phyloP scores from a whole-genome alignment of 2,888 invertebrate species.

The Pogonocherus hispidulus region DNA sequence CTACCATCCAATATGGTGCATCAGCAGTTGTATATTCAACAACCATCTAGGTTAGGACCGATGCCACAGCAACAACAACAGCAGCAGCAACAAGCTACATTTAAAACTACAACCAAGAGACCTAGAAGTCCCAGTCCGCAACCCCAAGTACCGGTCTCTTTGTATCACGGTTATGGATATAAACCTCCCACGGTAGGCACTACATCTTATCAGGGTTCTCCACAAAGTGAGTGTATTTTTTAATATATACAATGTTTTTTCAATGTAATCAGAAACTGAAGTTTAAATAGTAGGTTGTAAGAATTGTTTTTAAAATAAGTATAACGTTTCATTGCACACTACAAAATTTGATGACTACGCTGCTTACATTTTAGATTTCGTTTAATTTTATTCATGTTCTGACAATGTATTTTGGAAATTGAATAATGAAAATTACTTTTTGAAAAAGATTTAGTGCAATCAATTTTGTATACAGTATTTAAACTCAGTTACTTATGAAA shows the following conservation, averaged over 20 bases:
- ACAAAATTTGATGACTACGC: too few species aligned
- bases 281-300: too few species aligned
- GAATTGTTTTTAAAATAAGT: too few species aligned
- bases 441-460: too few species aligned
- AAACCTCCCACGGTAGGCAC: conserved; percentile 71
- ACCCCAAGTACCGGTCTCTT: conserved; percentile 68
- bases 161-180: conserved; percentile 73
- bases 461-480: too few species aligned
- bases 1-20: conserved; percentile 72
- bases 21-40: conserved; percentile 77
- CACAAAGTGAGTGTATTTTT: conserved; percentile 72
- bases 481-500: too few species aligned
- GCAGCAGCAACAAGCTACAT: conserved; percentile 46
- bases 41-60: conserved; percentile 59
- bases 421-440: too few species aligned
- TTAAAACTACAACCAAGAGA: conserved; percentile 73
- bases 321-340: too few species aligned
- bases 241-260: neutral
- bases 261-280: neutral
- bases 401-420: too few species aligned
- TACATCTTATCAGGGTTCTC: conserved; percentile 74
- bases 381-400: too few species aligned
- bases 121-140: conserved; percentile 77
- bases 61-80: conserved; percentile 58
- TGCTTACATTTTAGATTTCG: too few species aligned